These are phyloP conservation scores for Rhynchotus rufescens DNA, from an alignment of 2,797 vertebrate species.

Conservation along the genomic window DNA sequence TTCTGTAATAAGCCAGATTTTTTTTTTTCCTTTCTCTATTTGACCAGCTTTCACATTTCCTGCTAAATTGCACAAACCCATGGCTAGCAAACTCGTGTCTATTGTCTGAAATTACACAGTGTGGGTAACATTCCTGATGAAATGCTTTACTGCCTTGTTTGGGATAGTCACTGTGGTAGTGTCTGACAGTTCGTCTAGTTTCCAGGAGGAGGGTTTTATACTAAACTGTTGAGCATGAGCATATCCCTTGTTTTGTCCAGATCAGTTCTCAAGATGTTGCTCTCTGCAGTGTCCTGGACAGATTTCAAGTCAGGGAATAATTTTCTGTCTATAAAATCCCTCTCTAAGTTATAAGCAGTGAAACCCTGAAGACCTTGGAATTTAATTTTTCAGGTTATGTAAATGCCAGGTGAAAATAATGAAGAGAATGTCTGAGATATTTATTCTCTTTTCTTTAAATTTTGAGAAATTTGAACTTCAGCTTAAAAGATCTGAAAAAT, in stretches of 20 bases:
- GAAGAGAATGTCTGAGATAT: background rate
- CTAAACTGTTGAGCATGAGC: slow-evolving; percentile 37
- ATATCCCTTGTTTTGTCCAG: slow-evolving; percentile 43
- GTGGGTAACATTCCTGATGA: slow-evolving; percentile 62
- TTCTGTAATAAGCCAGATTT: slow-evolving; percentile 32
- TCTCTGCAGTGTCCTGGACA: slow-evolving; percentile 57
- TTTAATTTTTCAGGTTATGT: slow-evolving; percentile 37
- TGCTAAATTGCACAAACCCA: slow-evolving; percentile 59
- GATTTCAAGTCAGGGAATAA: slow-evolving; percentile 44
- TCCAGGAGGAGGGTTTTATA: slow-evolving; percentile 52
- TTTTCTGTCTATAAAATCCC: slow-evolving; percentile 55
- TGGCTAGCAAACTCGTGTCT: slow-evolving; percentile 51
- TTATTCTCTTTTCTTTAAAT: background rate
- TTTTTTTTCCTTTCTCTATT: slow-evolving; percentile 60
- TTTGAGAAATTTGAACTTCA: background rate
- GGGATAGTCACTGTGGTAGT: slow-evolving; percentile 61
- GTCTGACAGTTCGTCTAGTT: slow-evolving; percentile 44
- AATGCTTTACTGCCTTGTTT: slow-evolving; percentile 74
- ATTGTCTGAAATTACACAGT: slow-evolving; percentile 64
- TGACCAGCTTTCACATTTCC: slow-evolving; percentile 63
- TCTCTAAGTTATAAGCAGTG: background rate
- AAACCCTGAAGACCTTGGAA: slow-evolving; percentile 27
- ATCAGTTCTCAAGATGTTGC: slow-evolving; percentile 26
- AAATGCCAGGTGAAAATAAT: slow-evolving; percentile 42
- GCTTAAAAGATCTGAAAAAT: background rate